Evolutionary conservation across 2,113 vertebrate genomes (phyloP).

Genomic region (Hemichromis elongatus): DNA sequence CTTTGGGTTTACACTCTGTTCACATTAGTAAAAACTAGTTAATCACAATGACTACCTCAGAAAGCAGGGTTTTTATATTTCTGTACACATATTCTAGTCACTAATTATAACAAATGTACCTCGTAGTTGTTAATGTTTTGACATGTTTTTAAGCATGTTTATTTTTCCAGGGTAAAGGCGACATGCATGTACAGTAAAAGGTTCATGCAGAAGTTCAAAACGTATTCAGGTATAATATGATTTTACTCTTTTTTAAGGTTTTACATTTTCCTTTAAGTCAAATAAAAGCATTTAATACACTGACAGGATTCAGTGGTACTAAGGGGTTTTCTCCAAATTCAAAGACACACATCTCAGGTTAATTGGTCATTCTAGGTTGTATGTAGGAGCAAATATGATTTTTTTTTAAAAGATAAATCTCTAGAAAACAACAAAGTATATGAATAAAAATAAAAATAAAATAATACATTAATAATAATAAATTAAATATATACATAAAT

Average conservation of each 20-base stretch:
- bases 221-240: background rate
- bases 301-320: background rate
- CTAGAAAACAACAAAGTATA: background rate
- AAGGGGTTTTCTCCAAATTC: background rate
- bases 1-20: background rate
- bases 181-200: background rate
- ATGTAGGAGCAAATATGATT: background rate
- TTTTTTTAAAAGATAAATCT: background rate
- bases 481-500: background rate
- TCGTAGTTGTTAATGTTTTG: background rate
- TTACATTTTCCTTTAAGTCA: background rate
- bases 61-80: background rate
- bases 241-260: background rate
- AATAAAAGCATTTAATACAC: background rate
- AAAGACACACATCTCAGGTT: background rate
- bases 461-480: too few species aligned
- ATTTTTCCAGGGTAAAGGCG: background rate
- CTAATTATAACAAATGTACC: background rate
- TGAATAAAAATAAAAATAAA: background rate
- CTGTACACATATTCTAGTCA: background rate
- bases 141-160: background rate
- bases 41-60: background rate
- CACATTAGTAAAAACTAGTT: background rate
- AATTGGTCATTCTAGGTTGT: background rate
- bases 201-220: background rate